Conservation (phyloP, 2,113 vertebrate species). For the Laterallus jamaicensis region DNA sequence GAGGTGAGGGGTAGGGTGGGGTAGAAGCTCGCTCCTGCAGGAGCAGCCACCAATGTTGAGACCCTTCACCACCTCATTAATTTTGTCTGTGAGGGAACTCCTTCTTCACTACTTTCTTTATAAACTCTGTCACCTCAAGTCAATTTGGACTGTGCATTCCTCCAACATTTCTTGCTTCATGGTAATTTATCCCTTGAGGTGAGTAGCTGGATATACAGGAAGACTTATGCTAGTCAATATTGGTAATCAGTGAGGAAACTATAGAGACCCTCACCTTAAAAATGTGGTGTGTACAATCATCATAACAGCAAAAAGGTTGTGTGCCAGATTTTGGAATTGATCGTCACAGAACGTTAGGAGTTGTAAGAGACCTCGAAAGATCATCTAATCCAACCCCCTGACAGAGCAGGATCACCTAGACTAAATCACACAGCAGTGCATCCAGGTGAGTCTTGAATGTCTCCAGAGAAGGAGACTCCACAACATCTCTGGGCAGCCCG, state of each 20-base stretch:
- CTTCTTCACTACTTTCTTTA: not conserved
- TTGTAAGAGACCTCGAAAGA: too few species aligned
- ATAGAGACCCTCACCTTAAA: not conserved
- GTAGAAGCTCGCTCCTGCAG: not conserved
- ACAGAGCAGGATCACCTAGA: too few species aligned
- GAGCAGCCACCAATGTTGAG: not conserved
- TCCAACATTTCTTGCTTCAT: not conserved
- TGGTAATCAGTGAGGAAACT: not conserved
- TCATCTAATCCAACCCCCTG: too few species aligned
- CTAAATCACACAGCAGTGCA: too few species aligned
- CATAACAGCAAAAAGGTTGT: not conserved
- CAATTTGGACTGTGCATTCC: not conserved
- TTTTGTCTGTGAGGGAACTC: not conserved
- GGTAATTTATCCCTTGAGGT: not conserved
- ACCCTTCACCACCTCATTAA: not conserved
- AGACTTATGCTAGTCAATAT: not conserved
- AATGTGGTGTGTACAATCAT: not conserved
- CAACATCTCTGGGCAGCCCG: too few species aligned
- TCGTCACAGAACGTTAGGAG: too few species aligned
- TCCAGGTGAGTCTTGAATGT: too few species aligned
- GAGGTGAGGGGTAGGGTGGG: too few species aligned
- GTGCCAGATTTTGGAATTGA: not conserved
- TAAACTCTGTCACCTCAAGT: not conserved
- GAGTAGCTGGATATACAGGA: not conserved
- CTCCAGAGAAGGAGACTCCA: too few species aligned